These are phyloP conservation scores for Nothocercus julius DNA, from an alignment of 2,113 vertebrate genomes.

Conservation along the genomic window DNA sequence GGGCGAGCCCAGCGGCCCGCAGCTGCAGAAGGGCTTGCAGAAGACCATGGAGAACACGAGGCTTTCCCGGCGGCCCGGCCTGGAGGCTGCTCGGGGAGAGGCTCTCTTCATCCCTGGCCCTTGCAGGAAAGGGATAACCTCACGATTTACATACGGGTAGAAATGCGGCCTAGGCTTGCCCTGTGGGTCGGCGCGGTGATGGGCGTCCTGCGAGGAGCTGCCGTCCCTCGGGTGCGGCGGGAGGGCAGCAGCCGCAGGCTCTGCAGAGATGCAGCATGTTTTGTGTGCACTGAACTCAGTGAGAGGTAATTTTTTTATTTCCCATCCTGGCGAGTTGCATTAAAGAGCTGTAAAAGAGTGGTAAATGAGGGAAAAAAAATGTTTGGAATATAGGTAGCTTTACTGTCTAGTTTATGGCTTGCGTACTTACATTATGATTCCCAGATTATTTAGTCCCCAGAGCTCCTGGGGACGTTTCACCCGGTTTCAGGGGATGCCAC, in stretches of 20 bases:
- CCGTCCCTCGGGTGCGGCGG: too few species aligned
- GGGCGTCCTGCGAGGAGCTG: too few species aligned
- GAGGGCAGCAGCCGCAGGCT: neutral
- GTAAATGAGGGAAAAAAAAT: neutral
- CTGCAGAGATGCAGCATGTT: neutral
- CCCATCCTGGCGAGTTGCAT: neutral
- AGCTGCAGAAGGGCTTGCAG: neutral
- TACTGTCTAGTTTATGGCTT: neutral
- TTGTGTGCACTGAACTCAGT: neutral
- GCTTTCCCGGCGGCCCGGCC: neutral
- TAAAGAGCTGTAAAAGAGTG: neutral
- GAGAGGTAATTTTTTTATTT: neutral
- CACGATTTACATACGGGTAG: neutral
- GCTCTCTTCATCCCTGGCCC: neutral
- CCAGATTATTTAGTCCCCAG: neutral
- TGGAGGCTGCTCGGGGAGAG: neutral
- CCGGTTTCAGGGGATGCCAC: too few species aligned
- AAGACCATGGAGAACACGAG: neutral
- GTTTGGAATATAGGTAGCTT: neutral
- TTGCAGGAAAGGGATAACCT: neutral
- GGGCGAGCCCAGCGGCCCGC: neutral
- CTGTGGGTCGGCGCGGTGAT: neutral
- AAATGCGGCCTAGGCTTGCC: neutral
- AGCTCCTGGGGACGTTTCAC: too few species aligned
- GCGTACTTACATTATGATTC: neutral